phyloP scores from a whole-genome alignment of 2,797 vertebrate genomes.

The Propithecus perrieri region DNA sequence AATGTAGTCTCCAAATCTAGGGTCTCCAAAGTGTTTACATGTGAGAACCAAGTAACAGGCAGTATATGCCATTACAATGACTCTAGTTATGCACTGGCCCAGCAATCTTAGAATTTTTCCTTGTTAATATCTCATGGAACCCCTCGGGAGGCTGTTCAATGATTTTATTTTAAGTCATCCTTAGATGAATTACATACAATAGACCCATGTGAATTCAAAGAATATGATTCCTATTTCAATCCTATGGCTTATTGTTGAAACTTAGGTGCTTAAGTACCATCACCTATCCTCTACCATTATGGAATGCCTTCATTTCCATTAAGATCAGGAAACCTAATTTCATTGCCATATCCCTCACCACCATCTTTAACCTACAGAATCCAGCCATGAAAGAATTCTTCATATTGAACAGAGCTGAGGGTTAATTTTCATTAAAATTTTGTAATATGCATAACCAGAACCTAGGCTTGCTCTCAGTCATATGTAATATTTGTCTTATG shows the following conservation, averaged over 20 bases:
- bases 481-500: neutral
- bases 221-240: neutral
- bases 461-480: neutral
- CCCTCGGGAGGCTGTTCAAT: neutral
- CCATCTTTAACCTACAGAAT: neutral
- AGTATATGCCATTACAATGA: neutral
- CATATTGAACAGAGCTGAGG: neutral
- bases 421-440: neutral
- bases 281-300: neutral
- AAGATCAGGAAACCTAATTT: neutral
- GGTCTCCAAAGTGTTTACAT: neutral
- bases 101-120: neutral
- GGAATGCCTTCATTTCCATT: neutral
- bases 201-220: neutral
- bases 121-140: neutral
- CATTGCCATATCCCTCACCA: neutral
- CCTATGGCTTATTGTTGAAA: neutral
- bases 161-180: neutral
- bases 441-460: neutral
- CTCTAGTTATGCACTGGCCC: neutral
- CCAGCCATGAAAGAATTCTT: neutral
- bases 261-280: no score
- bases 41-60: neutral
- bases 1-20: neutral
- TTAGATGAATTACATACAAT: neutral